Evolutionary conservation across 1,140 invertebrate species (phyloP).

Genomic region (Drosophila varians): DNA sequence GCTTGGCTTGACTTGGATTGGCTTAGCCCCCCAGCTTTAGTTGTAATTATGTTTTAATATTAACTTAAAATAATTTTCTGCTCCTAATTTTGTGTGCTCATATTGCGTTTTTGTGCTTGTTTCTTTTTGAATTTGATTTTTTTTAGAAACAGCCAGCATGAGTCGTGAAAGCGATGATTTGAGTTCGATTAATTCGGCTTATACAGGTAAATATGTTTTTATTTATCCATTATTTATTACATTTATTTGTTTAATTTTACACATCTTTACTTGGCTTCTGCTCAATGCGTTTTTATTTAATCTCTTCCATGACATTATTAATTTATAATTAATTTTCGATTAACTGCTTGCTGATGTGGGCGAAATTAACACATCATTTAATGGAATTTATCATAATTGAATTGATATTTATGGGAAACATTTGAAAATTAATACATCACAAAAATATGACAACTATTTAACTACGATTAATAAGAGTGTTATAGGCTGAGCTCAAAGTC

Average conservation of each 20-base stretch:
- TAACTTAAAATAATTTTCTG: constrained; percentile 28
- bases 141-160: constrained; percentile 82
- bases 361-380: constrained; percentile 37
- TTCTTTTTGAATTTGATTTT: constrained; percentile 49
- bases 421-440: too few relatives aligned
- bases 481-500: too few relatives aligned
- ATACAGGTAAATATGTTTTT: constrained; percentile 74
- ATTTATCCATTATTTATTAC: constrained; percentile 34
- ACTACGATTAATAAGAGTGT: background rate
- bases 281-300: constrained; percentile 50
- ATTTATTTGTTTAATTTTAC: constrained; percentile 32
- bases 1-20: constrained; percentile 10
- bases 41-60: constrained; percentile 70
- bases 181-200: constrained; percentile 82
- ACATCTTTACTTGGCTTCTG: constrained; percentile 34
- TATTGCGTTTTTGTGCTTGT: constrained; percentile 44
- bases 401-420: too few relatives aligned
- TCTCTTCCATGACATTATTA: constrained; percentile 45
- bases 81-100: constrained; percentile 45
- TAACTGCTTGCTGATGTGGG: constrained; percentile 34
- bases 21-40: constrained; percentile 34
- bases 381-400: background rate
- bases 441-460: background rate
- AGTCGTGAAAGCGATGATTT: constrained; percentile 83
- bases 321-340: constrained; percentile 33